These are phyloP conservation scores for Ecliptopera silaceata DNA, from an alignment of 2,888 invertebrate genomes.

Conservation along the genomic window DNA sequence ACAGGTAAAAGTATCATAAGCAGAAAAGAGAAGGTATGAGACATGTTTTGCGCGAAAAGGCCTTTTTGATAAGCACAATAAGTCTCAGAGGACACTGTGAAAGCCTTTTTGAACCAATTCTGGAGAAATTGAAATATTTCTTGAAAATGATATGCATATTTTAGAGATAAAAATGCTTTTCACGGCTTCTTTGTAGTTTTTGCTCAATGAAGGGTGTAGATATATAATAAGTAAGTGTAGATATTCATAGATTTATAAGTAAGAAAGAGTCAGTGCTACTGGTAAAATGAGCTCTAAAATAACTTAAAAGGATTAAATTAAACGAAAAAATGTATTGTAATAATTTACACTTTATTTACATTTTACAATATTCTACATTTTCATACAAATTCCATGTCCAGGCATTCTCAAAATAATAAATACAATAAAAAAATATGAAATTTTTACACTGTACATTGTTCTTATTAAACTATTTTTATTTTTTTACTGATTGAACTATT, in stretches of 20 bases:
- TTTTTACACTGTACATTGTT: too few species aligned
- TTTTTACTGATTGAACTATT: too few species aligned
- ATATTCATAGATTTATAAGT: too few species aligned
- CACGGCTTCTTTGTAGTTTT: neutral
- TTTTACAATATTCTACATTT: slow-evolving; percentile 22
- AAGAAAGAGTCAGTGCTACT: too few species aligned
- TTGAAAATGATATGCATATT: slow-evolving; percentile 8
- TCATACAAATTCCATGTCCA: slow-evolving; percentile 16
- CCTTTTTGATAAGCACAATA: neutral
- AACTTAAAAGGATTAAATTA: too few species aligned
- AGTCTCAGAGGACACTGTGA: slow-evolving; percentile 18
- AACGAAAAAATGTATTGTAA: slow-evolving; percentile 7
- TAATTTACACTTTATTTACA: slow-evolving; percentile 23
- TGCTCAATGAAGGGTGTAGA: too few species aligned
- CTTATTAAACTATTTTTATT: too few species aligned
- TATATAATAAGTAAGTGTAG: neutral
- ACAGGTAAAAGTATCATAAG: too few species aligned
- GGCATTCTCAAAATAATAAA: slow-evolving; percentile 21
- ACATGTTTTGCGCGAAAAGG: neutral
- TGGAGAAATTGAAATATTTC: slow-evolving; percentile 3
- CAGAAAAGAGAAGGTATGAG: too few species aligned
- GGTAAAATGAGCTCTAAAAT: too few species aligned
- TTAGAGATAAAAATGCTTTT: neutral
- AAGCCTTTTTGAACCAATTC: slow-evolving; percentile 14
- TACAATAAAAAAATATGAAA: too few species aligned